phyloP scores from a whole-genome alignment of 2,888 invertebrate species.

The Dichetophora obliterata region DNA sequence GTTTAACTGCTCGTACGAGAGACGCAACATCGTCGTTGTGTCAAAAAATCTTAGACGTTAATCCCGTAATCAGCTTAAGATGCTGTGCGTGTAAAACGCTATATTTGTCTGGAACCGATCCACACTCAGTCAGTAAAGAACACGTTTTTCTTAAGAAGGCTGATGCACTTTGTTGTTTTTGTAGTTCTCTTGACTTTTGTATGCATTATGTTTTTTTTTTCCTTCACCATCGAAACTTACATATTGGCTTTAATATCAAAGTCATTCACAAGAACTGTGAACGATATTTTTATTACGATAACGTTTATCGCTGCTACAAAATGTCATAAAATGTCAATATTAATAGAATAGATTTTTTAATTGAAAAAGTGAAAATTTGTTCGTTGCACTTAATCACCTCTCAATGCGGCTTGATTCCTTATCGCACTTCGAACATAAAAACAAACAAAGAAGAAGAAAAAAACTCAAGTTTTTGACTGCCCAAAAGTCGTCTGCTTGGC shows the following conservation, averaged over 20 bases:
- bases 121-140: neutral
- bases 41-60: conserved; percentile 63
- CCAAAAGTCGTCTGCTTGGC: neutral
- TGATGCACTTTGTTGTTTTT: neutral
- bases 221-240: conserved; percentile 5
- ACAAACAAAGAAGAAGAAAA: neutral
- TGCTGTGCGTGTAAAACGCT: conserved; percentile 28
- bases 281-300: conserved; percentile 23
- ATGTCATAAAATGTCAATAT: conserved; percentile 25
- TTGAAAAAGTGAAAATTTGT: conserved; percentile 29
- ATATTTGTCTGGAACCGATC: conserved; percentile 6
- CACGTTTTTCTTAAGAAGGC: neutral
- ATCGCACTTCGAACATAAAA: neutral
- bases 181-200: conserved; percentile 39
- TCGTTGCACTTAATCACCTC: neutral
- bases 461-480: neutral
- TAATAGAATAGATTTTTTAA: conserved; percentile 11
- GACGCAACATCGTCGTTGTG: conserved; percentile 47
- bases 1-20: neutral
- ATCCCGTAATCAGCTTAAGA: conserved; percentile 67
- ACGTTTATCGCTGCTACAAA: conserved; percentile 26
- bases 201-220: conserved; percentile 36
- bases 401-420: neutral
- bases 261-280: neutral
- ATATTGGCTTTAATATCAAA: conserved; percentile 7